Base-by-base conservation (phyloP, 2,888 invertebrate genomes). In the Lamellibrachia columna region DNA sequence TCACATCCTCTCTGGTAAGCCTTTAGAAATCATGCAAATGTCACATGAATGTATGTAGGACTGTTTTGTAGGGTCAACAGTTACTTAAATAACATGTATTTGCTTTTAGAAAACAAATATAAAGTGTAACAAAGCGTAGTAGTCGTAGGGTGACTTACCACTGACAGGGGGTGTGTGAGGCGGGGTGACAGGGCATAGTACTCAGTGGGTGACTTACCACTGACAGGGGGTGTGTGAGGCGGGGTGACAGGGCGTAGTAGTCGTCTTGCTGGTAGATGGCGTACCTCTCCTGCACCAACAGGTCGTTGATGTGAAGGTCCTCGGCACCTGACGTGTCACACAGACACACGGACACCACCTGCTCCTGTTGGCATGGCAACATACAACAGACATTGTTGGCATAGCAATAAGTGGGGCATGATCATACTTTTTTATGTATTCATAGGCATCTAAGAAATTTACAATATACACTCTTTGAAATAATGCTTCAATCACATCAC, bases 301-400 rank as follows among this genome's bases (percentile, higher is more conserved):
- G 95, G 93, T 96, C 96, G 95, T 97, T 97, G 93, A 97, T 95
- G 96, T 97, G 97, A 93, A 97, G 95, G 96, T 97, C 97, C 22
- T 96, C 95, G 3, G 95, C 95, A 55, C 96, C 96, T 7, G 96
- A 95, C 60, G 97, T 97, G 96, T 97, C 97, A 93, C 97, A 97
- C 94, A 97, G 96, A 94, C 97, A 96, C 94, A 97, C 91, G 0
- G 95, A 95, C 93, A 96, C 93, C 55, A 95, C 75, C 75, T 75
- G 75, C 22, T 75, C 75, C 75, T 75, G 22, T 15, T 15, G 22
- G n/a, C 75, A 15, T 3, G 8, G 9, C 60, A 75, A 75, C 11
- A 3, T 6, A 75, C 75, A 3, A 75, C 75, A 75, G 75, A 22
- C 6, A 15, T 75, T 15, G 11, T 75, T 75, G 22, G 15, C 75